phyloP scores from a whole-genome alignment of 2,113 vertebrate species.

The Xiphias gladius region DNA sequence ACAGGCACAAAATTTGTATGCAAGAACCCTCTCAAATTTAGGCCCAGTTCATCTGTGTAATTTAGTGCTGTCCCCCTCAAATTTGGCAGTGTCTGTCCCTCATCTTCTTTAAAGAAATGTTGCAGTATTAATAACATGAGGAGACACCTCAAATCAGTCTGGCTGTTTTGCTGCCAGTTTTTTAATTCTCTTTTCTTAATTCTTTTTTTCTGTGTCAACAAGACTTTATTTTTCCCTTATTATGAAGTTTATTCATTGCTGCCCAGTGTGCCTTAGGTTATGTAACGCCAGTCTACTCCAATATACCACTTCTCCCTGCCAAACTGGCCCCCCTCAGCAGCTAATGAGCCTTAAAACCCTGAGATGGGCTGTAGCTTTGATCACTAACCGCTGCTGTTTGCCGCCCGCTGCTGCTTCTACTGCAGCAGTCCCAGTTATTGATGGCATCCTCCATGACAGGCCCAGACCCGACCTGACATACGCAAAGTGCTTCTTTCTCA shows the following conservation, averaged over 20 bases:
- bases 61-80: constrained; percentile 15
- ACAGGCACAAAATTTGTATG: constrained; percentile 4
- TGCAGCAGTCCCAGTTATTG: constrained; percentile 75
- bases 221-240: constrained; percentile 49
- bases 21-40: background rate
- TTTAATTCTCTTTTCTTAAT: background rate
- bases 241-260: constrained; percentile 59
- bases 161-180: background rate
- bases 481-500: constrained; percentile 59
- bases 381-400: constrained; percentile 78
- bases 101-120: constrained; percentile 21
- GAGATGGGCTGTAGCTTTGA: constrained; percentile 78
- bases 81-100: constrained; percentile 9
- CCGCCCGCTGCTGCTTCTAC: constrained; percentile 65
- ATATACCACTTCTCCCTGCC: constrained; percentile 71
- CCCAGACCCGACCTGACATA: constrained; percentile 52
- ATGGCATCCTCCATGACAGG: constrained; percentile 75
- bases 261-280: constrained; percentile 52
- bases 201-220: constrained; percentile 7
- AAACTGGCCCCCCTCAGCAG: constrained; percentile 68
- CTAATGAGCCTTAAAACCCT: constrained; percentile 80
- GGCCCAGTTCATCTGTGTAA: constrained; percentile 9
- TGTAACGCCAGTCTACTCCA: constrained; percentile 66
- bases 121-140: background rate
- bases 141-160: constrained; percentile 17